phyloP scores from a whole-genome alignment of 2,113 vertebrate genomes.

The Heptranchias perlo region DNA sequence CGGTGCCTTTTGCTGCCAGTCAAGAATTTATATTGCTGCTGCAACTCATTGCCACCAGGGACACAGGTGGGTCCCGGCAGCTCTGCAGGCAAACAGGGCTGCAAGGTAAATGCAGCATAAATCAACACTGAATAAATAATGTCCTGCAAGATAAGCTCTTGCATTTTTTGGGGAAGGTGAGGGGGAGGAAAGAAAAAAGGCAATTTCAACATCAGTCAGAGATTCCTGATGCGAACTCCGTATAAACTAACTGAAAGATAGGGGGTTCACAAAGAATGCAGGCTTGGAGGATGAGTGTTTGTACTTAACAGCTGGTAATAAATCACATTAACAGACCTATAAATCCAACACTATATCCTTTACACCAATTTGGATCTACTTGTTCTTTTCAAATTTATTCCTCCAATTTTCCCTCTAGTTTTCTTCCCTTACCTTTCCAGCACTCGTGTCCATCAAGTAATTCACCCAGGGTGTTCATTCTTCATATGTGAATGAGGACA shows the following conservation, averaged over 20 bases:
- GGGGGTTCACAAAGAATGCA: conserved; percentile 11
- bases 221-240: background rate
- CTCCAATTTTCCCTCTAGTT: background rate
- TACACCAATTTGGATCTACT: background rate
- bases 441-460: background rate
- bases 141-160: background rate
- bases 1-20: background rate
- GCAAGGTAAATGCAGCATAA: background rate
- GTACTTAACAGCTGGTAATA: background rate
- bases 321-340: background rate
- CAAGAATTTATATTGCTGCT: background rate
- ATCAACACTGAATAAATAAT: background rate
- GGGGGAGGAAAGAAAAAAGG: background rate
- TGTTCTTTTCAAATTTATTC: background rate
- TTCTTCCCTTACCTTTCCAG: background rate
- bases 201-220: conserved; percentile 1
- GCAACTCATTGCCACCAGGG: background rate
- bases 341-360: background rate
- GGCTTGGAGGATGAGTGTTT: background rate
- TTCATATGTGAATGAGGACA: background rate
- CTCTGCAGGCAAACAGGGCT: background rate
- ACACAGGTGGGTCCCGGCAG: background rate
- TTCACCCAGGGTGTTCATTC: background rate
- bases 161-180: background rate
- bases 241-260: background rate